Conservation (phyloP, 1,140 invertebrate genomes). For the Lasaia peninsularis region DNA sequence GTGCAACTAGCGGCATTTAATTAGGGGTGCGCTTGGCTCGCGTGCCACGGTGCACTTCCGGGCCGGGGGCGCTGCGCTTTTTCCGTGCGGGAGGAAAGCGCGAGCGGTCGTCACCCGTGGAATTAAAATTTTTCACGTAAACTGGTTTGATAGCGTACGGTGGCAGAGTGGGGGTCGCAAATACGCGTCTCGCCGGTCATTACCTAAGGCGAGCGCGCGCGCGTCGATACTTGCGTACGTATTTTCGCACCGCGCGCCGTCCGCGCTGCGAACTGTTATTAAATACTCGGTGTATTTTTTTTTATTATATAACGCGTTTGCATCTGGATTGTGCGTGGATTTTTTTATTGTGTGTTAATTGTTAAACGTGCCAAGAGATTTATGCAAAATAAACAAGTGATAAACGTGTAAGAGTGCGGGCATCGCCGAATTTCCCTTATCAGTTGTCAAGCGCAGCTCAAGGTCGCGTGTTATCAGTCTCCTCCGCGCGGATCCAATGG, state of each 20-base stretch:
- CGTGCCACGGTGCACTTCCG: conserved; percentile 69
- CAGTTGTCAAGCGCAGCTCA: conserved; percentile 54
- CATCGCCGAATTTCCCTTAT: conserved; percentile 66
- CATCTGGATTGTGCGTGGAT: conserved; percentile 14
- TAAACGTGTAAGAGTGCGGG: conserved; percentile 39
- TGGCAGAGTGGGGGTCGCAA: conserved; percentile 69
- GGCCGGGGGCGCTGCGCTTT: conserved; percentile 64
- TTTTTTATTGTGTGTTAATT: neutral
- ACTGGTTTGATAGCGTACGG: conserved; percentile 71
- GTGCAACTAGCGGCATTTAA: conserved; percentile 64
- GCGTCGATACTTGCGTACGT: conserved; percentile 44
- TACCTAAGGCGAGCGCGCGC: conserved; percentile 63
- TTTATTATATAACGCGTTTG: too few species aligned
- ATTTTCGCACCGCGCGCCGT: conserved; percentile 22
- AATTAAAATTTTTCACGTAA: conserved; percentile 76
- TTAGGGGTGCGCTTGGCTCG: conserved; percentile 66
- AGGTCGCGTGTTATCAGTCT: conserved; percentile 61
- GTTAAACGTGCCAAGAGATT: conserved; percentile 31
- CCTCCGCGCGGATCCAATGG: conserved; percentile 47
- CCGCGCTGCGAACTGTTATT: too few species aligned
- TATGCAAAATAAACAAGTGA: conserved; percentile 59
- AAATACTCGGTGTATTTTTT: too few species aligned
- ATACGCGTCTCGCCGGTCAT: conserved; percentile 63
- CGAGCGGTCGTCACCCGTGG: conserved; percentile 68
- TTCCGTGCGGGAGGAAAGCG: conserved; percentile 60